Conservation (phyloP, 2,888 invertebrate species). For the Adelognathus sp. region DNA sequence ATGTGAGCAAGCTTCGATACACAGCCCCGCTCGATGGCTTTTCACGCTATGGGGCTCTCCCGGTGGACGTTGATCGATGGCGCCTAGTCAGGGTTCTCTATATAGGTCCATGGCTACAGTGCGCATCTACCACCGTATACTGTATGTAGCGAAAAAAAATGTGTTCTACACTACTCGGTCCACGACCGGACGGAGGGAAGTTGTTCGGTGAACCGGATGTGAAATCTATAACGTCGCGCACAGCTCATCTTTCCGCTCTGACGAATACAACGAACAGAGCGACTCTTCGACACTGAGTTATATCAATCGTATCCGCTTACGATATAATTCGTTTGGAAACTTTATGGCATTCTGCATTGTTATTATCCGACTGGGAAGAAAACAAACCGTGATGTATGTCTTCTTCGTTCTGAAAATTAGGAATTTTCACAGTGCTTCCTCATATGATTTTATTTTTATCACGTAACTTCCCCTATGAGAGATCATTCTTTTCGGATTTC, state of each 20-base stretch:
- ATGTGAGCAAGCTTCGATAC: not conserved
- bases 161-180: slow-evolving; percentile 16
- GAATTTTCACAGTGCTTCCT: not conserved
- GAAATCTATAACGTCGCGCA: slow-evolving; percentile 49
- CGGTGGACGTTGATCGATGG: slow-evolving; percentile 57
- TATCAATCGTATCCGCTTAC: not conserved
- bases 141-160: slow-evolving; percentile 26
- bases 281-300: not conserved
- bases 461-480: no score
- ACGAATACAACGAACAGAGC: slow-evolving; percentile 24
- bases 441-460: no score
- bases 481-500: no score
- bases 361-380: not conserved
- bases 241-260: slow-evolving; percentile 29
- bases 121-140: not conserved
- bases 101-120: slow-evolving; percentile 6
- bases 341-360: not conserved
- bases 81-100: slow-evolving; percentile 37
- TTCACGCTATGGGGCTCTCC: slow-evolving; percentile 39
- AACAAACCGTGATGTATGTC: not conserved
- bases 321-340: not conserved
- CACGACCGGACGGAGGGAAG: slow-evolving; percentile 35
- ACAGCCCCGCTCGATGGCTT: slow-evolving; percentile 16
- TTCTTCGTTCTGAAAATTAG: not conserved
- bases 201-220: slow-evolving; percentile 43